phyloP scores from a whole-genome alignment of 2,797 vertebrate genomes.

The Epinephelus awoara region DNA sequence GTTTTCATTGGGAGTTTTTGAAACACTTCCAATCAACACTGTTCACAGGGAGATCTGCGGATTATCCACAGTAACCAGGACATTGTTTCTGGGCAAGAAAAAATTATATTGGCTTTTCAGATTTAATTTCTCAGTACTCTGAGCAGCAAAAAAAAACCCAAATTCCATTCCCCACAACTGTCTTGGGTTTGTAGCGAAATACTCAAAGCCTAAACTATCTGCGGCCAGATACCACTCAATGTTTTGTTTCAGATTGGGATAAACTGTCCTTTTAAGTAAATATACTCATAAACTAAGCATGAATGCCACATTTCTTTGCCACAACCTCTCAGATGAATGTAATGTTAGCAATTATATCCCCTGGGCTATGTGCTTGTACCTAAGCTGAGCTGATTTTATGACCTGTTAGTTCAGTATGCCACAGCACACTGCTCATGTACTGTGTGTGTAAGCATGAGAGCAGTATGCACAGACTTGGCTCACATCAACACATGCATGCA shows the following conservation, averaged over 20 bases:
- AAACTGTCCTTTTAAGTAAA: background rate
- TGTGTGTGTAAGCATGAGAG: background rate
- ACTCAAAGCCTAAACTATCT: conserved; percentile 17
- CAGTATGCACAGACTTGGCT: background rate
- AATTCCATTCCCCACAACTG: background rate
- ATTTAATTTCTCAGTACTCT: conserved; percentile 5
- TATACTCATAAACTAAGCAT: background rate
- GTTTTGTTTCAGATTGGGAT: background rate
- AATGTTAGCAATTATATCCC: background rate
- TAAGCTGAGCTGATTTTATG: background rate
- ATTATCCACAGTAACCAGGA: conserved; percentile 33
- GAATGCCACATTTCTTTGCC: background rate
- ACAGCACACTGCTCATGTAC: background rate
- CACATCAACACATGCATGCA: background rate
- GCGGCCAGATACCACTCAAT: background rate
- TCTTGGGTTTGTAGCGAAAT: background rate
- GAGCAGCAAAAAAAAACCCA: background rate
- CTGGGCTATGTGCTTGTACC: background rate
- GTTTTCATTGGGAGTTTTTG: conserved; percentile 34
- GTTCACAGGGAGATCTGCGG: conserved; percentile 34
- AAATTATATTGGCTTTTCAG: conserved; percentile 7
- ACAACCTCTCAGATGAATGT: background rate
- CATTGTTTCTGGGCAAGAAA: conserved; percentile 29
- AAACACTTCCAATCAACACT: conserved; percentile 31
- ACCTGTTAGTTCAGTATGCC: background rate